Conservation (phyloP, 1,140 invertebrate species). For the Mycetomoellerius zeteki region DNA sequence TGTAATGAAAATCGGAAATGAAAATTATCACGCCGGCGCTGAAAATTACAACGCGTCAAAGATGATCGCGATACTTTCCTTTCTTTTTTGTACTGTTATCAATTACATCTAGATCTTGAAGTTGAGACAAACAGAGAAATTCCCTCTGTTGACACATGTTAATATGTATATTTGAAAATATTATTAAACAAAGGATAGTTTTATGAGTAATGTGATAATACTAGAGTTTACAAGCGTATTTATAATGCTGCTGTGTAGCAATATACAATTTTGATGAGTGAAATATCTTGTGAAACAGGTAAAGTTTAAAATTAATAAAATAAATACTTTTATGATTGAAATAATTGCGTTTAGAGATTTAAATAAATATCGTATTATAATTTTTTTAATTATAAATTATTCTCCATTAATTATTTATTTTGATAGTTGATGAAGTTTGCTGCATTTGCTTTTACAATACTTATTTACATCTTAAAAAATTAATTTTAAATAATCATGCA, state of each 20-base stretch:
- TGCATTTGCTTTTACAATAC: background rate
- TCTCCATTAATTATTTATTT: slow-evolving; percentile 1
- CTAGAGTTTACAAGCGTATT: background rate
- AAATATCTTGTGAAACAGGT: background rate
- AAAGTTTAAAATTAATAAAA: slow-evolving; percentile 9
- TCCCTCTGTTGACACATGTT: slow-evolving; percentile 1
- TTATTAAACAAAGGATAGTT: background rate
- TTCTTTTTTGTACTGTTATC: background rate
- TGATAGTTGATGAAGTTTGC: background rate
- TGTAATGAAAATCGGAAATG: no score
- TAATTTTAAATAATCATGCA: no score
- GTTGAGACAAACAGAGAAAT: background rate
- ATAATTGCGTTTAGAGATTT: background rate
- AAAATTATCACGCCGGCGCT: no score
- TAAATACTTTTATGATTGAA: background rate
- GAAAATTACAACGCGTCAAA: background rate
- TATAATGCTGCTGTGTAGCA: background rate
- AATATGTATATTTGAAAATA: slow-evolving; percentile 26
- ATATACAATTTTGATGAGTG: background rate
- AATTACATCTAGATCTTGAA: background rate
- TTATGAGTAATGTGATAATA: background rate
- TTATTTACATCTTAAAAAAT: no score
- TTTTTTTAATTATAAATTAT: background rate
- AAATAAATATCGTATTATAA: background rate
- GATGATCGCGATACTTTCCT: background rate